Base-by-base conservation (phyloP, 1,140 invertebrate genomes). In the Lineus longissimus region DNA sequence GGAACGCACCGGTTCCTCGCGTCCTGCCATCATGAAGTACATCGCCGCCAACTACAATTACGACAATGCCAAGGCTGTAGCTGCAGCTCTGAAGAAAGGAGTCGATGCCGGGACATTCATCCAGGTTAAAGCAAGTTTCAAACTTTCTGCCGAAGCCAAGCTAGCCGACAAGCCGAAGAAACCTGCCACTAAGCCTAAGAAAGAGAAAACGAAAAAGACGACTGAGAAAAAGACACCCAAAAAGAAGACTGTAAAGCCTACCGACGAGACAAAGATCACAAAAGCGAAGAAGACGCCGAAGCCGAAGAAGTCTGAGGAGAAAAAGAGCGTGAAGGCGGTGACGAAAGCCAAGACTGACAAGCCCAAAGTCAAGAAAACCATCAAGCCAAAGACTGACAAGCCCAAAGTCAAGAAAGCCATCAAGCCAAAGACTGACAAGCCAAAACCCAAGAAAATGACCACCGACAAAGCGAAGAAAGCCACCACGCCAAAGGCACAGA, bases 21-120 rank as follows among this genome's bases (percentile, higher is more conserved):
- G 77, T 60, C 71, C 75, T 55, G 79, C 78, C 25, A 78, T 82
- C 36, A 62, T 79, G 6, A 81, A 80, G 57, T 78, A 81, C 71
- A 79, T 82, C 58, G 17, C 73, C 36, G 66, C 72, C 27, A 78
- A 78, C 70, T 79, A 74, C 75, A 82, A 76, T 36, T 73, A 81
- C 30, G 78, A 76, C 23, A 64, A 63, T 22, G 74, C 81, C 57
- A 51, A 68, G 29, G 69, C 66, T n/a, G 36, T 66, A 7, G 72
- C 78, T 51, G 80, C 70, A 41, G 72, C 75, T 23, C 69, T 81
- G 47, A 75, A 66, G 41, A 62, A 62, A 29, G 74, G 75, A 9
- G 74, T 80, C 4, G 63, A 64, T 41, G 70, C 61, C 22, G 75
- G 73, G 6, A 64, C 63, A 7, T 58, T 80, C 59, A 75, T 76